These are phyloP conservation scores for Hippocampus guttulatus DNA, from an alignment of 2,113 vertebrate species.

Conservation along the genomic window DNA sequence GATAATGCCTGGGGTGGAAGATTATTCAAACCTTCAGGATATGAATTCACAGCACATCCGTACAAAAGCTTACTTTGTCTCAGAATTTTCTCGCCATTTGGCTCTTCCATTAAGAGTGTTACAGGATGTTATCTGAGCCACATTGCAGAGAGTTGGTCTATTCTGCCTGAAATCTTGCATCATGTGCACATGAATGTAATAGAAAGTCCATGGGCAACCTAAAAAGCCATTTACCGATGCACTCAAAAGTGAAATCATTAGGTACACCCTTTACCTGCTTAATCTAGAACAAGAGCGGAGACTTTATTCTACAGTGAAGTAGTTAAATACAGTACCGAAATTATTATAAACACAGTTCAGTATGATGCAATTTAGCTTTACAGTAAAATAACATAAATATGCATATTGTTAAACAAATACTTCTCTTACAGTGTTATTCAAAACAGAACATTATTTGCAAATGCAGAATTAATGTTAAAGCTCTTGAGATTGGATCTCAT, in stretches of 20 bases:
- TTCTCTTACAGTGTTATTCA: not conserved
- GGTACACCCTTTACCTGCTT: not conserved
- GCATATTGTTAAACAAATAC: not conserved
- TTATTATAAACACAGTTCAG: not conserved
- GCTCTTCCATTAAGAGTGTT: conserved; percentile 16
- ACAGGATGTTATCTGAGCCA: conserved; percentile 3
- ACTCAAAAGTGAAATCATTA: conserved; percentile 1
- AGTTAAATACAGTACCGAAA: not conserved
- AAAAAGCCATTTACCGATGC: conserved; percentile 56
- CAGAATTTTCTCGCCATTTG: conserved; percentile 12
- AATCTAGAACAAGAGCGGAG: not conserved
- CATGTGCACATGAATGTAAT: not conserved
- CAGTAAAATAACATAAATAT: not conserved
- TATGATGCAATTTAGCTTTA: not conserved
- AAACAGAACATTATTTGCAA: not conserved
- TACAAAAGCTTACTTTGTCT: conserved; percentile 30
- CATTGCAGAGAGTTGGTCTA: conserved; percentile 13
- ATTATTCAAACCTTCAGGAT: conserved; percentile 6
- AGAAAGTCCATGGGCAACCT: conserved; percentile 3
- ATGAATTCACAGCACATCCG: conserved; percentile 16
- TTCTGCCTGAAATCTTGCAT: not conserved
- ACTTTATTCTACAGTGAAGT: not conserved
- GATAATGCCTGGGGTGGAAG: not conserved
- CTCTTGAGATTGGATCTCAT: not conserved
- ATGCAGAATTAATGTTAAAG: not conserved